Conservation (phyloP, 2,113 vertebrate species). For the Strigops habroptila region DNA sequence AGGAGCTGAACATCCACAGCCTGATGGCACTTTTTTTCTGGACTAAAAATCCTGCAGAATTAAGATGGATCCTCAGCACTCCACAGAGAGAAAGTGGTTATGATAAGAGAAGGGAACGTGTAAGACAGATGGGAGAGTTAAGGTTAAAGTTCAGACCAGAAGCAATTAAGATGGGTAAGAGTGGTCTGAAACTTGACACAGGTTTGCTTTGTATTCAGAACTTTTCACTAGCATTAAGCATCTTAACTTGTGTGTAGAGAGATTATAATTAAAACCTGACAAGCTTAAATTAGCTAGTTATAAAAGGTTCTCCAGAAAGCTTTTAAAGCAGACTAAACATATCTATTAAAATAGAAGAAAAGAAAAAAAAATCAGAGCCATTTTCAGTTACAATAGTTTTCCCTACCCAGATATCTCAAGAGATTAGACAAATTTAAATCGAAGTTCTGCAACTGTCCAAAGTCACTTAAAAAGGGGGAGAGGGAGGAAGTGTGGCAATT, state of each 20-base stretch:
- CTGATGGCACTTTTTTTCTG: neutral
- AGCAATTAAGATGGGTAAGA: constrained; percentile 68
- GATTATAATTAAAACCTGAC: constrained; percentile 74
- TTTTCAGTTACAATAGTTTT: constrained; percentile 49
- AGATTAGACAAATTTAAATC: constrained; percentile 64
- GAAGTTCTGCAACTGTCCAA: constrained; percentile 60
- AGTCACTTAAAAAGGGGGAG: constrained; percentile 27
- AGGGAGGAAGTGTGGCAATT: constrained; percentile 36
- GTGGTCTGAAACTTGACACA: constrained; percentile 65
- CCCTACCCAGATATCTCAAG: constrained; percentile 40
- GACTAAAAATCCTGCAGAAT: neutral
- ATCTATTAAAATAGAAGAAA: constrained; percentile 62
- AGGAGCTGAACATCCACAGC: neutral
- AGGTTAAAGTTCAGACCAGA: constrained; percentile 66
- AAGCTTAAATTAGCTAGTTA: constrained; percentile 69
- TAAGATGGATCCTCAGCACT: constrained; percentile 15
- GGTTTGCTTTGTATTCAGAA: constrained; percentile 71
- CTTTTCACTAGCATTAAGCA: constrained; percentile 67
- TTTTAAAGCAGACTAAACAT: constrained; percentile 70
- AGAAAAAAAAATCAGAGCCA: neutral
- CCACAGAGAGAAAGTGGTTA: constrained; percentile 10
- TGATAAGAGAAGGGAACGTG: constrained; percentile 41
- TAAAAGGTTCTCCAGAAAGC: constrained; percentile 65
- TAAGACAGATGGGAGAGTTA: constrained; percentile 61
- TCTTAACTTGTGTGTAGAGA: constrained; percentile 66